phyloP scores from a whole-genome alignment of 2,797 vertebrate genomes.

The Hapalemur alaotrensis region DNA sequence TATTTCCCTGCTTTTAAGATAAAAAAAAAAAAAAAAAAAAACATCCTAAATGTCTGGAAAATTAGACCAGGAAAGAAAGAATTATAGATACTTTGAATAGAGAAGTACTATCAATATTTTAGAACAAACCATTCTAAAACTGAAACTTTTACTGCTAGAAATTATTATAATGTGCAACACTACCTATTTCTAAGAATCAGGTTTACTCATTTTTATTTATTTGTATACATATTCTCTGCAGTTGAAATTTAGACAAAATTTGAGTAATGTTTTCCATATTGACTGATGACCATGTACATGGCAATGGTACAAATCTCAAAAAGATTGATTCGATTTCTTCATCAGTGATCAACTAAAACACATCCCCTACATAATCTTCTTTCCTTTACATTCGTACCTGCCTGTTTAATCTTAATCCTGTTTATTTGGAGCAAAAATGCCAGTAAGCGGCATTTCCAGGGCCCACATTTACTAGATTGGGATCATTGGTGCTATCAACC shows the following conservation, averaged over 20 bases:
- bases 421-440: not conserved
- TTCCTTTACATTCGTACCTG: not conserved
- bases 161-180: rapidly evolving
- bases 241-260: not conserved
- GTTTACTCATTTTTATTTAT: not conserved
- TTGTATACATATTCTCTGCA: not conserved
- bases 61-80: not conserved
- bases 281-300: not conserved
- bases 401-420: not conserved
- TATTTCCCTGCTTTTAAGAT: not conserved
- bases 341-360: not conserved
- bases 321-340: not conserved
- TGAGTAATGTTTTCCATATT: not conserved
- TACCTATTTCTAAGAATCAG: not conserved
- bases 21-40: not conserved
- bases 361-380: not conserved
- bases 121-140: not conserved
- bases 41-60: not conserved
- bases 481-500: not conserved
- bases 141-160: not conserved
- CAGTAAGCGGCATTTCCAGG: not conserved
- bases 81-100: not conserved
- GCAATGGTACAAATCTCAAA: not conserved
- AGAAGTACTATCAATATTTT: not conserved
- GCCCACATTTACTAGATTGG: not conserved